Base-by-base conservation (phyloP, 2,888 invertebrate species). In the Stegophylla sp. region DNA sequence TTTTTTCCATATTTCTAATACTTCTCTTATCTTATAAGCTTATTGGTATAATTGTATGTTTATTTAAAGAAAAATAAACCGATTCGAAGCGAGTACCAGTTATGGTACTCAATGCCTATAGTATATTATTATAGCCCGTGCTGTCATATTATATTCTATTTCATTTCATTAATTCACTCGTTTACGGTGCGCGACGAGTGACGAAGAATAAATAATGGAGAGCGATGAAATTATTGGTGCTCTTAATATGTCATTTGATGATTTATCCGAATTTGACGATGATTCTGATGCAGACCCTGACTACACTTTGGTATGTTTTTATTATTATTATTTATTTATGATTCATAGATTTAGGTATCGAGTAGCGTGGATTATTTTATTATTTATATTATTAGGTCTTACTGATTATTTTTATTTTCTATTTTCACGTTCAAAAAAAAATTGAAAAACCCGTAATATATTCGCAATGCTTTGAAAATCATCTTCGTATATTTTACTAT, bases 51-150 rank as follows among this genome's bases (percentile, higher is more conserved):
- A 59, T 26, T 59, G 2, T 26, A 63, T 34, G 34, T 63, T 34
- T 63, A 63, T n/a, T 63, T 63, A 63, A 63, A 63, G 34, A 63
- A 34, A 34, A 63, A 63, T 26, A 17, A 63, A 63, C 17, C 34
- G n/a, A 63, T 34, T 63, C 17, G 13, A 4, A 17, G 26, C 26
- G 61, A 61, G 28, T 28, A 61, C 61, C n/a, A 63, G 4, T 63
- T 41, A 63, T 63, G 63, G 63, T 41, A 63, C 34, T 34, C n/a
- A 63, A 63, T 63, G 63, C 34, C 63, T 34, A 63, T 56, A 56
- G 56, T 23, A 56, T 56, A 23, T 23, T 23, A 56, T 56, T 56
- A 56, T 56, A 56, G 20, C 20, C 23, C 56, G 23, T 56, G 12
- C 23, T 56, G 23, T 56, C 56, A 56, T 56, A 56, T 56, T 56